Base-by-base conservation (phyloP, 2,888 invertebrate genomes). In the Lasioglossum zephyrum region DNA sequence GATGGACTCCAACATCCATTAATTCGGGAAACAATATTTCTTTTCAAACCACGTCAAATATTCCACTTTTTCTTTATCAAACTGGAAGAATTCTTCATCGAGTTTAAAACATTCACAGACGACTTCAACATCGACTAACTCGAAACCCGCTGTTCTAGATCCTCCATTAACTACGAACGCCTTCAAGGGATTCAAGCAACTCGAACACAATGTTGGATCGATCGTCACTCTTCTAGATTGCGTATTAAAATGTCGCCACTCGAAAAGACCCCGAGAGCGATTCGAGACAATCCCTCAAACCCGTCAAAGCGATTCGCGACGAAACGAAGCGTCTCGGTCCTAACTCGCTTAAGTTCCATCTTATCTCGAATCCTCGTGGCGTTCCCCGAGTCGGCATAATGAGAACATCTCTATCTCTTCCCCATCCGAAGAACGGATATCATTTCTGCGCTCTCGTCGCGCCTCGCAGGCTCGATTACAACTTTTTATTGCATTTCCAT, bases 401-500 rank as follows among this genome's bases (percentile, higher is more conserved):
- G 88, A 88, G 86, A 77, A 76, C 73, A 53, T 70, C 69, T 41
- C 57, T 22, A 49, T 77, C 36, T 16, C 60, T 63, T 9, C 36
- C 63, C 44, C 11, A 53, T n/a, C 39, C 9, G 22, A 47, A 18
- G 63, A 39, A 74, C 70, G 41, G 78, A 70, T 76, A 81, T 76
- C 81, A 41, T 75, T 75, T 49, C 77, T 70, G 49, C 22, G 80
- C 75, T 53, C 75, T 57, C 76, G 4, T 73, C 73, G 49, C 73
- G 66, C 49, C 78, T 82, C 84, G 49, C 22, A 41, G 86, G 22
- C 89, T 92, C 93, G 91, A 94, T 94, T 94, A 94, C 93, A 94
- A 94, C 93, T 95, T 94, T 94, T 94, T 93, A 94, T 95, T 94
- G 92, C 94, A 94, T 94, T 94, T 94, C 93, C 93, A 94, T 94